Evolutionary conservation across 2,797 vertebrate genomes (phyloP), one percentile per base, ranked within the genome.

Genomic region (Craterocephalus amniculus): DNA sequence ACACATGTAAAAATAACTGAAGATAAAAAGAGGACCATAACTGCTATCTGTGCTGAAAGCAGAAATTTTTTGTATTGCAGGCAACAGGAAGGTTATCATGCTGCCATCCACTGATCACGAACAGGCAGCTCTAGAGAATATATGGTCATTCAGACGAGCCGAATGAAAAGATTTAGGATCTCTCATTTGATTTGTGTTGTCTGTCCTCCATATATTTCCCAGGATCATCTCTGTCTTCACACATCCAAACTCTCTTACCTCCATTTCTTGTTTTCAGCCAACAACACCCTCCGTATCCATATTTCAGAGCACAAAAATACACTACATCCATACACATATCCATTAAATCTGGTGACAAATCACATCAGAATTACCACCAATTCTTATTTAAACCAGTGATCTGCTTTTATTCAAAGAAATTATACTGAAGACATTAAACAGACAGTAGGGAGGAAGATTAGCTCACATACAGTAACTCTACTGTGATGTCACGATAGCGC

Each of bases 321-420:
- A 38, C 40, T n/a, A 38, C 16, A 60, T 61, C 60, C 52, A 49
- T 72, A n/a, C 40, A 38, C 40, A 38, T 20, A 60, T 61, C 60
- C 52, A 49, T 72, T 49, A 10, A 73, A 36, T 67, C 54, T 59
- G 67, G 70, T 59, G 13, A 66, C 60, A 45, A 12, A 61, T 13
- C 16, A n/a, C n/a, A n/a, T n/a, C n/a, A n/a, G n/a, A n/a, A n/a
- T n/a, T n/a, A 14, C 16, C 67, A 49, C 68, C 55, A 38, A 64
- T 51, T 63, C 76, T 70, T 58, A 52, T 34, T 27, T 49, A 36
- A 87, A 87, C 67, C 45, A 83, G 66, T 73, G 79, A 76, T 77
- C 70, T 74, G 58, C 76, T 83, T 85, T 86, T 78, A 55, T 74
- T 81, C 64, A 45, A 45, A 60, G 58, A 68, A 77, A 85, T 83